Base-by-base conservation (phyloP, 2,888 invertebrate species). In the Synergus gifuensis region DNA sequence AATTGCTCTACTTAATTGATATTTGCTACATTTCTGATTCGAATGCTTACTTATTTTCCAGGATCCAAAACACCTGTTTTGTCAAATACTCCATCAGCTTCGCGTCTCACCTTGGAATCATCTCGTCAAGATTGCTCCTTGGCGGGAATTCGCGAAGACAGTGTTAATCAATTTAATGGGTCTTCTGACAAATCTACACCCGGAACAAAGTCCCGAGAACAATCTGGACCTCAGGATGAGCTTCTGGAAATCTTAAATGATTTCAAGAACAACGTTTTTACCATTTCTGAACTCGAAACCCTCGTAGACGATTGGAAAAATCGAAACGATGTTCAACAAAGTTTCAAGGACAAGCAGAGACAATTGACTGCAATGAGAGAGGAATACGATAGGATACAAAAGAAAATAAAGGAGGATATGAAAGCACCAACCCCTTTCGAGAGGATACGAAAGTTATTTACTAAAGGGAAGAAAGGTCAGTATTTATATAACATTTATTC, bases 221-320 rank as follows among this genome's bases (percentile, higher is more conserved):
- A 40, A 58, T 76, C 76, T 2, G 67, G 82, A 36, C 87, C 87
- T 0, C 96, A 97, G 89, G 96, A 96, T 83, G 97, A 98, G 89
- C 93, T 98, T 80, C 94, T 96, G 4, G 97, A 97, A 93, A 97
- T 98, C 76, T 96, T 98, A 90, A 96, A 96, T 88, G 97, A 97
- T 88, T 97, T 97, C 88, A 97, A 98, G 91, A 97, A 97, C 88
- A 97, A 97, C 89, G 97, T 97, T 4, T 96, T 97, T 85, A 96
- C 96, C 0, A 96, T 98, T 88, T 94, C 95, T 0, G 97, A 97
- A 93, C 96, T 97, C 0, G 97, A 97, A 91, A 95, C 96, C 86
- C 93, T 98, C 76, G 97, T 98, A 0, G 96, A 96, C 91, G 96
- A 96, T 88, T 98, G 98, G 98, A 95, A 95, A 88, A 97, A 96